A percentile compares a stretch with the other conserved stretches of the same genome.
Evolutionary conservation across 2,888 invertebrate genomes (phyloP).

Genomic region (Cryptophagus acutangulus): DNA sequence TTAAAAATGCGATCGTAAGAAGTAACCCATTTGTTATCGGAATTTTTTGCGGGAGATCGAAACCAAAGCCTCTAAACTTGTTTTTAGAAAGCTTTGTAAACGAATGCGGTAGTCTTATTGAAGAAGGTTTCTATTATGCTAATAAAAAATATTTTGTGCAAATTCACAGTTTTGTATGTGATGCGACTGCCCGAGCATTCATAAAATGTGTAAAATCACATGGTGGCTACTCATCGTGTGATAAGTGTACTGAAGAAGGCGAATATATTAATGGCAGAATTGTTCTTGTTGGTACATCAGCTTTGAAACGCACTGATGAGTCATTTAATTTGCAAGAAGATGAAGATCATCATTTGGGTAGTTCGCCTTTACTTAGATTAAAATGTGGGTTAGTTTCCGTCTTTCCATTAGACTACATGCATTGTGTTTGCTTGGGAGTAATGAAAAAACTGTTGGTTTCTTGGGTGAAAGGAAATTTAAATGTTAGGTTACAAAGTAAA

Average conservation of each 20-base stretch:
- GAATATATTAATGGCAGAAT: no score
- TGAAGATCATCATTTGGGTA: no score
- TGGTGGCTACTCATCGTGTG: constrained; percentile 22
- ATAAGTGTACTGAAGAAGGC: constrained; percentile 21
- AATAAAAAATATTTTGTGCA: constrained; percentile 12
- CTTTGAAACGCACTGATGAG: no score
- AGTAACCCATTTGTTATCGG: constrained; percentile 20
- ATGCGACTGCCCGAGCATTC: constrained; percentile 23
- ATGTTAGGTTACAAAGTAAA: no score
- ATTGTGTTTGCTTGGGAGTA: no score
- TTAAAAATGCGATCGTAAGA: constrained; percentile 13
- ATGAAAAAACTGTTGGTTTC: no score
- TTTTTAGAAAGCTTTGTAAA: constrained; percentile 22
- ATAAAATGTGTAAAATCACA: constrained; percentile 22
- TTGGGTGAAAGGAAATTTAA: no score
- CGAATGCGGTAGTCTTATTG: constrained; percentile 15
- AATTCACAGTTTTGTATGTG: constrained; percentile 22
- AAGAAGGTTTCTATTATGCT: constrained; percentile 7
- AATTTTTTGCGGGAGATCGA: constrained; percentile 21
- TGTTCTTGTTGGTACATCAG: no score
- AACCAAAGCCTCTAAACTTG: constrained; percentile 17
- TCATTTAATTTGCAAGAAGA: no score
- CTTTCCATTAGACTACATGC: no score
- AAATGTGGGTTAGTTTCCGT: no score
- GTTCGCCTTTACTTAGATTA: no score